Conservation (phyloP, 1,140 invertebrate genomes). For the Heliconius nattereri region DNA sequence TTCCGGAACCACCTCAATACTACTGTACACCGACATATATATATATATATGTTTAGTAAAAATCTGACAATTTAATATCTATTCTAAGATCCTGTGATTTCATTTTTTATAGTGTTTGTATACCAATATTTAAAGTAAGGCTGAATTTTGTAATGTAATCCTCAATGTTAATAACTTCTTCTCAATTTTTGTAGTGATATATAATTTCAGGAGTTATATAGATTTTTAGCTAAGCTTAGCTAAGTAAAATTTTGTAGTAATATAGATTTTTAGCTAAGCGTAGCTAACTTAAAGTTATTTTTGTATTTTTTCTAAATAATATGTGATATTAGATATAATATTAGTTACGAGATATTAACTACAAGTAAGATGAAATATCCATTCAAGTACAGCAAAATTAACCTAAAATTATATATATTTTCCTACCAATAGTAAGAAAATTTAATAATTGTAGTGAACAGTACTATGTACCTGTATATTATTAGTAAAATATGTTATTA, state of each 20-base stretch:
- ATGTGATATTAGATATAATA: slow-evolving; percentile 3
- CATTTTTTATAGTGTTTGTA: no score
- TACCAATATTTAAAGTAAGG: not conserved
- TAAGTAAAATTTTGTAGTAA: no score
- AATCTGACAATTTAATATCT: no score
- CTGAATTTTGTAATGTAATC: not conserved
- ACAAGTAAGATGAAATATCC: not conserved
- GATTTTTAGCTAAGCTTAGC: not conserved
- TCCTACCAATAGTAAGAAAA: no score
- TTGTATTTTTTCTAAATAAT: not conserved
- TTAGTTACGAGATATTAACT: not conserved
- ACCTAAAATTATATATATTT: not conserved
- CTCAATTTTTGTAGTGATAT: not conserved
- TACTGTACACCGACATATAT: no score
- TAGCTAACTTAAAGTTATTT: not conserved
- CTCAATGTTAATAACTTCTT: not conserved
- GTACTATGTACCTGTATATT: no score
- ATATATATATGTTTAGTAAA: no score
- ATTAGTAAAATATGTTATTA: no score
- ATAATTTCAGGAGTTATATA: not conserved
- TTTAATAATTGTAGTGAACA: no score
- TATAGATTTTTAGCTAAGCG: not conserved
- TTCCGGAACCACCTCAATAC: no score
- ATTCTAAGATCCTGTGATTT: no score
- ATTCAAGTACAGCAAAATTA: no score